A percentile compares a stretch with the other conserved stretches of the same genome.
Conservation (phyloP, 1,140 invertebrate species). For the Copidosoma floridanum region DNA sequence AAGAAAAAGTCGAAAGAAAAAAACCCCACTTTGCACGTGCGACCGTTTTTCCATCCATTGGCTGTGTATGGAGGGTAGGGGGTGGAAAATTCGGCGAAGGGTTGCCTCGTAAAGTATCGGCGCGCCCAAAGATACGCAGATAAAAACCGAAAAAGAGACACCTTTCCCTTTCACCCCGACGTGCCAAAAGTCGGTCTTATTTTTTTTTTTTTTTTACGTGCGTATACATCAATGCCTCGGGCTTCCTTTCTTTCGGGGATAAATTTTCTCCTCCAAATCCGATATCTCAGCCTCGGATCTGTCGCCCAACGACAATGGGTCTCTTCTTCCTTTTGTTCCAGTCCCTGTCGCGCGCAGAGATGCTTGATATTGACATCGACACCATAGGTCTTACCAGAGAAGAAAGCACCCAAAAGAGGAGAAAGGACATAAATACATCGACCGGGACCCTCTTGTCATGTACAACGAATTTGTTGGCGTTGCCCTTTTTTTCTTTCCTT, state of each 20-base stretch:
- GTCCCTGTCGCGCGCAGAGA: slow-evolving; percentile 8
- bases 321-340: slow-evolving; percentile 31
- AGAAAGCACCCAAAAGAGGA: too few species aligned
- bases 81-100: slow-evolving; percentile 29
- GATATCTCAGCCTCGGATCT: slow-evolving; percentile 32
- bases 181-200: neutral
- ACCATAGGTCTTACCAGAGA: too few species aligned
- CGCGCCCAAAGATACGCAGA: neutral
- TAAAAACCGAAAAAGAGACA: slow-evolving; percentile 35
- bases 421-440: too few species aligned
- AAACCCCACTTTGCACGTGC: too few species aligned
- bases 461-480: too few species aligned
- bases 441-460: too few species aligned
- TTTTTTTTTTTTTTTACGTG: slow-evolving; percentile 3
- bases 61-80: neutral
- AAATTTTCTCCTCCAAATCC: slow-evolving; percentile 23
- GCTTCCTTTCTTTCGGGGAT: slow-evolving; percentile 9
- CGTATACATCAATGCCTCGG: too few species aligned
- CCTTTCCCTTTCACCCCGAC: too few species aligned
- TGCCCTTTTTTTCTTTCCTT: too few species aligned
- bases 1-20: too few species aligned
- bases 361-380: slow-evolving; percentile 42
- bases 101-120: slow-evolving; percentile 27
- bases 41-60: neutral
- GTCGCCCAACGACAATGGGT: neutral